Evolutionary conservation across 2,888 invertebrate species (phyloP), one percentile per base, ranked within the genome.

Genomic region (Ochropleura leucogaster): DNA sequence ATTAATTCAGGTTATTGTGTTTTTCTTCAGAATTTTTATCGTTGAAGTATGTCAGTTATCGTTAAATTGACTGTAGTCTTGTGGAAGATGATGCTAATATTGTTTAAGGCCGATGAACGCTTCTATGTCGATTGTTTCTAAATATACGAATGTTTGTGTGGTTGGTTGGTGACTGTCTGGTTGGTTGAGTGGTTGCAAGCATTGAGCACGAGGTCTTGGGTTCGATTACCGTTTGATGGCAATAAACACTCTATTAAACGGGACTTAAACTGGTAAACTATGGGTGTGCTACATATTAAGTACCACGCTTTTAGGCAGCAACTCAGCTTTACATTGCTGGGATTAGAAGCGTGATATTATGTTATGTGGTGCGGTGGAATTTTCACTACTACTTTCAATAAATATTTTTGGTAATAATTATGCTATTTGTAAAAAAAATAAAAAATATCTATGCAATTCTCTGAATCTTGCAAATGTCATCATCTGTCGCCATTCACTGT

Each of bases 1-100:
- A 68, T 82, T 65, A 80, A 74, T 77, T 78, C 72, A 49, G 44
- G 57, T 68, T 81, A 72, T 74, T 71, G 63, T 63, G 72, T 71
- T 76, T 49, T 73, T 57, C 46, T 77, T 60, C 30, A 55, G 83
- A 83, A 62, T 72, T 70, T 80, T 72, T 80, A 70, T 67, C 20
- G 42, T 84, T 72, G 66, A 70, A 51, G 57, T 67, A 71, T 80
- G 60, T 62, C 68, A 72, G 44, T 64, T 55, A 67, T 53, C 67
- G 65, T 78, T 60, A 47, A 53, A 68, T 64, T 64, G 12, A 42
- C 51, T 72, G 59, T 63, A 42, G 47, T 59, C 77, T 59, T 55
- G 47, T 16, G 44, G n/a, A 76, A 62, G 12, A 66, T 49, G 53
- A 20, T 59, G 42, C 40, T 75, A 47, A 62, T 69, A 40, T 60